Evolutionary conservation across 2,797 vertebrate species (phyloP).

Genomic region (Gobionotothen gibberifrons): DNA sequence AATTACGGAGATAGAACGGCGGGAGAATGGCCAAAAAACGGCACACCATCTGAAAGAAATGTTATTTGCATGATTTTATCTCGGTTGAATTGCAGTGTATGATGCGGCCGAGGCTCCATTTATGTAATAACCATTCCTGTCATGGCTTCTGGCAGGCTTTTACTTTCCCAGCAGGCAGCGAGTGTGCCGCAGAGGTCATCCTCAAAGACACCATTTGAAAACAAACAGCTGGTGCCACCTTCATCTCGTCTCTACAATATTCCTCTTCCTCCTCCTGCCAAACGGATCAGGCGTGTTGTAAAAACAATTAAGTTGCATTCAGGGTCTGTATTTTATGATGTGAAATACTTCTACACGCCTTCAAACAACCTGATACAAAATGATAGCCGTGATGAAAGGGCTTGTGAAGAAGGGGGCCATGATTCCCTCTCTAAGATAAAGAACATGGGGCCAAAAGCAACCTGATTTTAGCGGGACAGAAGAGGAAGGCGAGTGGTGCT

Average conservation of each 20-base stretch:
- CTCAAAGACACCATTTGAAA: constrained; percentile 29
- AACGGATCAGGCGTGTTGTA: background rate
- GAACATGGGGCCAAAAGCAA: background rate
- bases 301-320: constrained; percentile 11
- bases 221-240: constrained; percentile 24
- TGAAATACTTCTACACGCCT: background rate
- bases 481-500: background rate
- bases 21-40: constrained; percentile 9
- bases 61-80: constrained; percentile 60
- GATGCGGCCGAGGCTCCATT: constrained; percentile 27
- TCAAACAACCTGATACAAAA: constrained; percentile 5
- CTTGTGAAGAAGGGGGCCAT: background rate
- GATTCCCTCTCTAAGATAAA: background rate
- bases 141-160: constrained; percentile 3
- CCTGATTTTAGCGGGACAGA: background rate
- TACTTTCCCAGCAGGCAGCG: constrained; percentile 7
- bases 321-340: background rate
- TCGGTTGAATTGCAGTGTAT: constrained; percentile 30
- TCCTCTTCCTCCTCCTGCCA: background rate
- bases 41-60: constrained; percentile 25
- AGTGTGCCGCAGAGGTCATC: constrained; percentile 17
- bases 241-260: background rate
- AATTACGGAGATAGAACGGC: constrained; percentile 35
- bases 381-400: background rate
- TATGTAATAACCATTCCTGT: constrained; percentile 40